Base-by-base conservation (phyloP, 2,888 invertebrate species). In the Euproctis similis region DNA sequence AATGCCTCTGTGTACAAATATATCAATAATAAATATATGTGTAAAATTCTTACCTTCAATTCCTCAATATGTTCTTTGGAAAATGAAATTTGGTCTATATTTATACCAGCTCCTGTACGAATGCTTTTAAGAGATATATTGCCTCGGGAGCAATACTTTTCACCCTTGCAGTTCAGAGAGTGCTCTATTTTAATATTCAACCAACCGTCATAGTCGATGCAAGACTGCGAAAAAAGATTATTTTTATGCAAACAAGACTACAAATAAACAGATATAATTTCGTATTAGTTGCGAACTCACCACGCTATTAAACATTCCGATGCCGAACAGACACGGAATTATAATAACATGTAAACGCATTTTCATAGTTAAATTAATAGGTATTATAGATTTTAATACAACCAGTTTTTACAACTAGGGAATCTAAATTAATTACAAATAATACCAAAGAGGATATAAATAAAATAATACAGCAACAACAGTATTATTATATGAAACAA, bases 131-230 rank as follows among this genome's bases (percentile, higher is more conserved):
- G 82, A 1, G 89, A 87, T 28, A 93, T 84, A 58, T 88, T 91
- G 5, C 92, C 93, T 30, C 93, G 84, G 27, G 89, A 86, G 14
- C 87, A 86, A 53, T 87, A 92, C 31, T 69, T 67, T 13, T 86
- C 76, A 4, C 76, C 68, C n/a, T 70, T 69, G 42, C 89, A 84
- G 41, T 66, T 86, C 26, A 93, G 58, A 1, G 89, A 86, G 63
- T 94, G 93, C 50, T 88, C 87, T 36, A 94, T 71, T 61, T 89
- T 88, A 44, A 93, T 87, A 37, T 87, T 88, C 10, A 92, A 64
- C 87, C 90, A 91, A 14, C 91, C 90, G 70, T 93, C 93, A 53
- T 90, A 90, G 55, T 93, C 92, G 39, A 92, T 65, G 31, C 69
- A 60, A 16, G 44, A 33, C 84, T 84, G 50, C 39, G 70, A 69